Percentiles rank a stretch among this genome's conserved stretches.
These are phyloP conservation scores for Datnioides undecimradiatus DNA, from an alignment of 2,113 vertebrate species.

Conservation along the genomic window DNA sequence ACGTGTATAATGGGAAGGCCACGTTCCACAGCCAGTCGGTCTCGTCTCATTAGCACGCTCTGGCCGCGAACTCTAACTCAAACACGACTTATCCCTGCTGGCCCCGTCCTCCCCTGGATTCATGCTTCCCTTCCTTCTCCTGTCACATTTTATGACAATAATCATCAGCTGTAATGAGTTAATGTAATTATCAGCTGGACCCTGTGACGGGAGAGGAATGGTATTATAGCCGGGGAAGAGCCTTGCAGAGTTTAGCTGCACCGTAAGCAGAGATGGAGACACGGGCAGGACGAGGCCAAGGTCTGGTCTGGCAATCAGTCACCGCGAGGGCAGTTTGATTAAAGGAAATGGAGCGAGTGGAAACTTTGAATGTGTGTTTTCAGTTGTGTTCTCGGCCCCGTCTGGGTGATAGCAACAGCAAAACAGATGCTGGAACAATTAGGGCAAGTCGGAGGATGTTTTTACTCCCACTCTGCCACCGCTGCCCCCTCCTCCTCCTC, in stretches of 20 bases:
- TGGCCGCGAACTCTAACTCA: slow-evolving; percentile 44
- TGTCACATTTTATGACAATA: slow-evolving; percentile 48
- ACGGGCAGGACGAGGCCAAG: slow-evolving; percentile 39
- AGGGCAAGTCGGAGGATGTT: slow-evolving; percentile 76
- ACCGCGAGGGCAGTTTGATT: slow-evolving; percentile 70
- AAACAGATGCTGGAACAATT: slow-evolving; percentile 83
- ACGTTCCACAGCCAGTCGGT: slow-evolving; percentile 73
- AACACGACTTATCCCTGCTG: slow-evolving; percentile 44
- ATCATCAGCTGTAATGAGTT: slow-evolving; percentile 61
- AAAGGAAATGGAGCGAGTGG: slow-evolving; percentile 77
- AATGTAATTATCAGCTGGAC: slow-evolving; percentile 59
- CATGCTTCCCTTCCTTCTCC: slow-evolving; percentile 33
- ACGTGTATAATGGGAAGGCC: slow-evolving; percentile 75
- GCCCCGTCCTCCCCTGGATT: slow-evolving; percentile 10
- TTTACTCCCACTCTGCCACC: slow-evolving; percentile 63
- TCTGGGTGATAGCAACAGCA: slow-evolving; percentile 66
- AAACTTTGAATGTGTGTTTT: slow-evolving; percentile 74
- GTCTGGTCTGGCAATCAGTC: slow-evolving; percentile 73
- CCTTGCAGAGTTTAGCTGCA: slow-evolving; percentile 19
- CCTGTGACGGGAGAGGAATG: slow-evolving; percentile 14
- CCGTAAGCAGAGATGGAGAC: slow-evolving; percentile 55
- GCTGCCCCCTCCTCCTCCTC: too few species aligned
- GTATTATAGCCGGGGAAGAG: slow-evolving; percentile 15
- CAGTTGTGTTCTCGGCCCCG: slow-evolving; percentile 60
- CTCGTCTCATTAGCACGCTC: slow-evolving; percentile 63